phyloP scores from a whole-genome alignment of 2,888 invertebrate genomes.

The Sarcophaga caerulescens region DNA sequence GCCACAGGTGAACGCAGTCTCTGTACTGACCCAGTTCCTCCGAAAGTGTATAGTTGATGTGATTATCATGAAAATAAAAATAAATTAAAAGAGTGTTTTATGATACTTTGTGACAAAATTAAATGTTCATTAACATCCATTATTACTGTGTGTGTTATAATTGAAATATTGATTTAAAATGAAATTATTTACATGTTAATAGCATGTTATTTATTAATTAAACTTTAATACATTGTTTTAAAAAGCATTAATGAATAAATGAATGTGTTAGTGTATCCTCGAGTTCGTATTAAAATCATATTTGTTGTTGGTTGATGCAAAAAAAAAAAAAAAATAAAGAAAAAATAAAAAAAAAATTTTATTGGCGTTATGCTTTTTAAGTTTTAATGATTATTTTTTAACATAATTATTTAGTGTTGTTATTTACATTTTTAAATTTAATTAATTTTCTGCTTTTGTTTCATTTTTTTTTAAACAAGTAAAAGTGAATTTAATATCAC shows the following conservation, averaged over 20 bases:
- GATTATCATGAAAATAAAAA: too few relatives aligned
- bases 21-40: too few relatives aligned
- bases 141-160: too few relatives aligned
- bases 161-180: too few relatives aligned
- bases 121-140: too few relatives aligned
- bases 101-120: too few relatives aligned
- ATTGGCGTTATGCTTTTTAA: slow-evolving; percentile 44
- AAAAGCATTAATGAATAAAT: background rate
- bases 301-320: background rate
- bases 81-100: too few relatives aligned
- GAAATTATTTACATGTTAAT: background rate
- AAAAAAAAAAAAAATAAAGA: too few relatives aligned
- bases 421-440: background rate
- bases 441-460: background rate
- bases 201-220: background rate
- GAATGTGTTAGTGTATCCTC: background rate
- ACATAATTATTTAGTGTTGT: slow-evolving; percentile 20
- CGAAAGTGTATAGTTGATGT: too few relatives aligned
- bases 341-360: background rate
- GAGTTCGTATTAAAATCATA: background rate
- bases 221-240: background rate
- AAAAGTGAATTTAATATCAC: slow-evolving; percentile 47
- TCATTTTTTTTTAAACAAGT: background rate
- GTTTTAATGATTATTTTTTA: slow-evolving; percentile 44
- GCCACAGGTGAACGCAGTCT: too few relatives aligned